Conservation (phyloP, 2,797 vertebrate genomes). For the Acestrorhynchus altus region DNA sequence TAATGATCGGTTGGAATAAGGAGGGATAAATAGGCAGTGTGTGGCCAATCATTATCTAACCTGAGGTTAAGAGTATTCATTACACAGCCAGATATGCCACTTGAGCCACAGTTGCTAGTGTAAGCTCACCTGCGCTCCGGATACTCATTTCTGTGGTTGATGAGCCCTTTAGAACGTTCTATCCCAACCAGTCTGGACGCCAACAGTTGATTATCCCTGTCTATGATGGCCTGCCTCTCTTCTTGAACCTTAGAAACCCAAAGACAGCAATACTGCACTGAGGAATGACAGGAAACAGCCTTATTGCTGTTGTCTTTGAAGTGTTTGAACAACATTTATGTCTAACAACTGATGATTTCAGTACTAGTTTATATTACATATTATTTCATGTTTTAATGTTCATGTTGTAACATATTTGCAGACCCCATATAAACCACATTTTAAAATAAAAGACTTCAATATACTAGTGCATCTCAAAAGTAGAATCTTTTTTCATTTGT, state of each 20-base stretch:
- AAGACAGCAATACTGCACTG: not conserved
- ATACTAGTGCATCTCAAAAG: too few species aligned
- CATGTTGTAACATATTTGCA: too few species aligned
- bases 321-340: too few species aligned
- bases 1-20: not conserved
- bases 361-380: too few species aligned
- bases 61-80: not conserved
- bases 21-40: not conserved
- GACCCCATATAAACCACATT: too few species aligned
- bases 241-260: slow-evolving; percentile 70
- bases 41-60: not conserved
- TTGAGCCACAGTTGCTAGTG: slow-evolving; percentile 2
- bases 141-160: slow-evolving; percentile 79
- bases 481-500: too few species aligned
- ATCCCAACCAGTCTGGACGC: slow-evolving; percentile 73
- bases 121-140: slow-evolving; percentile 68
- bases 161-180: slow-evolving; percentile 67
- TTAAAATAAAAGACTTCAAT: not conserved
- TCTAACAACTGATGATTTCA: too few species aligned
- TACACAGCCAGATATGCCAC: slow-evolving; percentile 4
- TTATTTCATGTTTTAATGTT: too few species aligned
- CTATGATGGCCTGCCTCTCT: slow-evolving; percentile 68
- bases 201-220: slow-evolving; percentile 75
- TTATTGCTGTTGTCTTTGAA: not conserved
- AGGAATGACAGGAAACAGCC: not conserved